These are phyloP conservation scores for Arothron firmamentum DNA, from an alignment of 2,113 vertebrate genomes.

Conservation along the genomic window DNA sequence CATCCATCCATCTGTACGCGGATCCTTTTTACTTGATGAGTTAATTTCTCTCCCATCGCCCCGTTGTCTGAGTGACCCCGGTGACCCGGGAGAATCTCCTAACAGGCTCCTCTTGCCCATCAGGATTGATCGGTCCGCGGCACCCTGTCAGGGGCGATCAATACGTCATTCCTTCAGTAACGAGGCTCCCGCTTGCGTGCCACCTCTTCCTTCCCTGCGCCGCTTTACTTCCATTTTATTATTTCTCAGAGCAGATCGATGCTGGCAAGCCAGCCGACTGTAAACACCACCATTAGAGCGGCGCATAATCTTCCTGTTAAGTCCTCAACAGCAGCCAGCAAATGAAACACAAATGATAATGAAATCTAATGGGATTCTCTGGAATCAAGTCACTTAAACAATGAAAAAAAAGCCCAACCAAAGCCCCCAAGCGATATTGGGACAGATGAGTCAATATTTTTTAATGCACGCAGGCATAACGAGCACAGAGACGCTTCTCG, in stretches of 20 bases:
- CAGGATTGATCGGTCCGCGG: constrained; percentile 84
- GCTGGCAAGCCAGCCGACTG: constrained; percentile 77
- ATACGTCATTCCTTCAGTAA: constrained; percentile 93
- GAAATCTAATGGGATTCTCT: constrained; percentile 63
- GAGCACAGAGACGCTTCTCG: constrained; percentile 10
- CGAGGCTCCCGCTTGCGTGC: constrained; percentile 61
- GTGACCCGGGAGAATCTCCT: constrained; percentile 77
- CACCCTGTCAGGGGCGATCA: constrained; percentile 86
- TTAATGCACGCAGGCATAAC: constrained; percentile 23
- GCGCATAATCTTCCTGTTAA: constrained; percentile 74
- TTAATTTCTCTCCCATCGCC: constrained; percentile 75
- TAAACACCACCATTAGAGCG: constrained; percentile 85
- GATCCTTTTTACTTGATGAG: constrained; percentile 66
- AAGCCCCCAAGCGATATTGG: constrained; percentile 34
- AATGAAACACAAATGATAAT: constrained; percentile 67
- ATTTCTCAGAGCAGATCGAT: constrained; percentile 80
- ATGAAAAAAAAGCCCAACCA: constrained; percentile 39
- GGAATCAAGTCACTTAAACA: constrained; percentile 63
- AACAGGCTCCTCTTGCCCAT: constrained; percentile 75
- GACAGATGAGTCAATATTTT: constrained; percentile 45
- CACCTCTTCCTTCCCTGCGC: constrained; percentile 69
- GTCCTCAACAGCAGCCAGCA: constrained; percentile 47
- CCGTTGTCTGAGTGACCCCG: constrained; percentile 77
- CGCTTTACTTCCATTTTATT: constrained; percentile 81
- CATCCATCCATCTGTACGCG: constrained; percentile 39